A percentile compares a stretch with the other conserved stretches of the same genome.
Conservation (phyloP, 1,140 invertebrate species). For the Aphelinus certus region DNA sequence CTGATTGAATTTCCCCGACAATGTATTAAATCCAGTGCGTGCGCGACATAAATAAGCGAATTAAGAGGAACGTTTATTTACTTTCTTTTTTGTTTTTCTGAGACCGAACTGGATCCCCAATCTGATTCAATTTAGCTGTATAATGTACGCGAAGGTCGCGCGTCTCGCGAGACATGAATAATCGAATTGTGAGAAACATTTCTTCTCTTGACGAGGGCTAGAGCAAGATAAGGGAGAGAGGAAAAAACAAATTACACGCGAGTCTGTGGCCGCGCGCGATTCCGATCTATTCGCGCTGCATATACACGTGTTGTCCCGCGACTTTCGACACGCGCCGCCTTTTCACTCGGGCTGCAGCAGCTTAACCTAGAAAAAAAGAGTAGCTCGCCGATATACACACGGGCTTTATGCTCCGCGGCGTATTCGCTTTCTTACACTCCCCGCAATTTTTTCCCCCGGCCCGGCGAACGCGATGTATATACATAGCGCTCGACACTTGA, state of each 20-base stretch:
- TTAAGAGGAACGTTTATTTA: not conserved
- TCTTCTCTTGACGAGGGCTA: not conserved
- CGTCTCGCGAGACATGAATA: too few species aligned
- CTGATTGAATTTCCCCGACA: not conserved
- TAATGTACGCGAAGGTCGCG: too few species aligned
- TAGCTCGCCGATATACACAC: not conserved
- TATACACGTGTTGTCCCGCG: slow-evolving; percentile 7
- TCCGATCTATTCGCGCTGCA: slow-evolving; percentile 1
- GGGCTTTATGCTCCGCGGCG: not conserved
- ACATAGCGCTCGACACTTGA: not conserved
- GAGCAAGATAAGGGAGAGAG: not conserved
- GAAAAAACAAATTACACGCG: not conserved
- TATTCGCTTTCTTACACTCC: not conserved
- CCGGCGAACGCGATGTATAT: not conserved
- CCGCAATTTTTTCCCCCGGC: not conserved
- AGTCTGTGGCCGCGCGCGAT: not conserved
- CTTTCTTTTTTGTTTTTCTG: too few species aligned
- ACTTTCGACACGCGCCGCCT: slow-evolving; percentile 19
- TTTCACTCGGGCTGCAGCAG: slow-evolving; percentile 7
- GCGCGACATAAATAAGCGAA: not conserved
- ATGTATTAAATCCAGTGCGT: not conserved
- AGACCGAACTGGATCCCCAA: too few species aligned
- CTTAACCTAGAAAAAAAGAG: slow-evolving; percentile 26
- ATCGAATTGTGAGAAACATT: too few species aligned
- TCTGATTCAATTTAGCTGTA: too few species aligned